phyloP scores from a whole-genome alignment of 2,113 vertebrate genomes.

The Mus spicilegus region DNA sequence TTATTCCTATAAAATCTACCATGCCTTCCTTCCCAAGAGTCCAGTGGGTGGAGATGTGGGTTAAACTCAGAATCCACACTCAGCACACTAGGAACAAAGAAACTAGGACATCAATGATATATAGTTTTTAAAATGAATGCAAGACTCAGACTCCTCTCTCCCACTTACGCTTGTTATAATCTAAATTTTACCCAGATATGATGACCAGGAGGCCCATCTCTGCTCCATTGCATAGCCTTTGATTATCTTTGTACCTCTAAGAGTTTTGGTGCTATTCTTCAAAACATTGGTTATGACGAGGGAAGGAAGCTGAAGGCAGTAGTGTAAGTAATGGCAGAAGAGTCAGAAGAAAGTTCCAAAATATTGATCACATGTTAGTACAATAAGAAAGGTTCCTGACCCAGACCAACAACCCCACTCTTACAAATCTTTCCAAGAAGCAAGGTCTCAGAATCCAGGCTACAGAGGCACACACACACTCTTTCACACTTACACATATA shows the following conservation, averaged over 20 bases:
- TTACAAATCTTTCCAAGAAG: conserved; percentile 2
- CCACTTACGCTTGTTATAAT: conserved; percentile 47
- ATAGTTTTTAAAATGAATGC: background rate
- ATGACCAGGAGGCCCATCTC: background rate
- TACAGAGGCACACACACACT: background rate
- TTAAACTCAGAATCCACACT: background rate
- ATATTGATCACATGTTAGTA: background rate
- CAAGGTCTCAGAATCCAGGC: background rate
- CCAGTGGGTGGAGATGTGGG: background rate
- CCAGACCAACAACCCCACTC: background rate
- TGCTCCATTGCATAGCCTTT: background rate
- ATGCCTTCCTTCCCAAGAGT: background rate
- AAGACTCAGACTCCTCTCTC: background rate
- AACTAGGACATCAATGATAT: background rate
- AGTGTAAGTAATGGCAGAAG: background rate
- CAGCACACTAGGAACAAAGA: background rate
- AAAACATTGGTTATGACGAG: background rate
- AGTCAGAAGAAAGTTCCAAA: background rate
- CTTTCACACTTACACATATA: background rate
- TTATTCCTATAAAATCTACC: background rate
- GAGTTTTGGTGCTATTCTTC: background rate
- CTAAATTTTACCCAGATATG: conserved; percentile 72
- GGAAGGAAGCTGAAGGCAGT: background rate
- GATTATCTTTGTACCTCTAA: conserved; percentile 33
- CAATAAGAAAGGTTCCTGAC: background rate